Evolutionary conservation across 2,113 vertebrate genomes (phyloP), one percentile per base, ranked within the genome.

Genomic region (Merops nubicus): DNA sequence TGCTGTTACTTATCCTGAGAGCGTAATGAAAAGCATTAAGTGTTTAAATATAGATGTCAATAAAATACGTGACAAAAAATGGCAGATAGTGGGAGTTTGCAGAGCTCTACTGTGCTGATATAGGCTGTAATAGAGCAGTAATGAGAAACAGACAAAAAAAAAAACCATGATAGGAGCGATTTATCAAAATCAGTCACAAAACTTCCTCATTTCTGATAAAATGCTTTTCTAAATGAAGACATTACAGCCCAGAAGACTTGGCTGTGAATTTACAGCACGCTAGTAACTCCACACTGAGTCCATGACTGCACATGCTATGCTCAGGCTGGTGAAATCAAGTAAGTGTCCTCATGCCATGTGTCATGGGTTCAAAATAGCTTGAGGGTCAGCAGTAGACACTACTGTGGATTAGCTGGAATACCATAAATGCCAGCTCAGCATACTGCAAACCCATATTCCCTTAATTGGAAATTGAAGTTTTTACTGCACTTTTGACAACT

Each of bases 31-130:
- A 78, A 86, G 59, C 68, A 91, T 93, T 94, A 95, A 91, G 67
- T 70, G 67, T 96, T 95, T 93, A 97, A 95, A 96, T 84, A 93
- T 81, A 91, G 88, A 93, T 54, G 82, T 91, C 93, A 96, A 93
- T 94, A 95, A 93, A 95, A 94, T 63, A 85, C 54, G 79, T 5
- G 26, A 86, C 70, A 91, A 96, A 93, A 85, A 88, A 87, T 51
- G 57, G 79, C 80, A 45, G 12, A 56, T 51, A 47, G 84, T 28
- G 45, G 81, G 77, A 88, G 63, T 59, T 77, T 10, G 14, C 63
- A 80, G 89, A 95, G 78, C 91, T 94, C 78, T 72, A 47, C 85
- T 18, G 25, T 0, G 12, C 62, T 94, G 93, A 94, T 96, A 89
- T 12, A 80, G 38, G 36, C 43, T 9, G 12, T 77, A 94, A 95